Evolutionary conservation across 2,888 invertebrate species (phyloP), one percentile per base, ranked within the genome.

Genomic region (Pogonocherus hispidulus): DNA sequence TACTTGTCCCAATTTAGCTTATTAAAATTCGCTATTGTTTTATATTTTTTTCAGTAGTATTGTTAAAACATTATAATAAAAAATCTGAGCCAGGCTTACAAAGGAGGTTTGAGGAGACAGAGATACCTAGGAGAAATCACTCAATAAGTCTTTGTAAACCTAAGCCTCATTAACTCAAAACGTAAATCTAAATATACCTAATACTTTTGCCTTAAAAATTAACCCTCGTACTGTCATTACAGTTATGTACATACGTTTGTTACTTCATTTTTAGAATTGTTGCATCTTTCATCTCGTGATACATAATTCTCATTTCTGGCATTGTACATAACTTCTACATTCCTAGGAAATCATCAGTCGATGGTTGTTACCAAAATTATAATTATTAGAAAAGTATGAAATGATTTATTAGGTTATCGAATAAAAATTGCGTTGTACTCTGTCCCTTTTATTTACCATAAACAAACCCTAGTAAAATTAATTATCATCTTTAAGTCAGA

Each of bases 351-450:
- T 67, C 51, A 67, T 37, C 49, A 57, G 9, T 65, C 49, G 54
- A 59, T 65, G 65, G 47, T 62, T 67, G 67, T 67, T 67, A 63
- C 63, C 35, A 52, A 20, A 35, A 57, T 41, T 41, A 57, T 47
- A 59, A 57, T 66, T 35, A 56, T 51, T 67, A 67, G 63, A 56
- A 62, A 59, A 27, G 27, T 55, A 62, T 54, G 52, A 62, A 52
- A 64, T 41, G 32, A 57, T 68, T 67, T 63, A 68, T 54, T 68
- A 68, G 68, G 57, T 64, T 68, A 68, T 66, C 60, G 49, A 64
- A 64, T 55, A 55, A 47, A 64, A 23, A 54, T 49, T 20, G 47
- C 57, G 57, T 56, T 51, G 27, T 27, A 41, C 6, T 22, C 20
- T 35, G 5, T 62, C 18, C 32, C 35, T 51, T 51, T 18, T 22